Conservation (phyloP, 1,140 invertebrate species). For the Brachionus plicatilis region DNA sequence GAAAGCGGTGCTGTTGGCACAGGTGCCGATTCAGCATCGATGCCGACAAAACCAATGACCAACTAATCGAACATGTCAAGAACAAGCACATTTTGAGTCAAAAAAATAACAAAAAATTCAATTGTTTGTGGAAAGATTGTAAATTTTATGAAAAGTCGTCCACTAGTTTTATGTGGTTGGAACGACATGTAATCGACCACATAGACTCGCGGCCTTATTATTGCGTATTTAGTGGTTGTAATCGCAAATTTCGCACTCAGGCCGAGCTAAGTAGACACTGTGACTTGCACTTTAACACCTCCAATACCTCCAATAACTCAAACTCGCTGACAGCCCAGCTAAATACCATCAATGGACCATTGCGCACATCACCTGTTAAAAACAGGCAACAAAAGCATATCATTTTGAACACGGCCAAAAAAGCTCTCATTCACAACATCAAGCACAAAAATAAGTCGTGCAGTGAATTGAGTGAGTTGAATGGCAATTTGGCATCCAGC, state of each 20-base stretch:
- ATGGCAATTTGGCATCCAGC: background rate
- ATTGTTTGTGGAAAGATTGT: slow-evolving; percentile 84
- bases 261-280: slow-evolving; percentile 81
- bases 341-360: background rate
- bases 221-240: slow-evolving; percentile 88
- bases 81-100: slow-evolving; percentile 7
- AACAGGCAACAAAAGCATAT: background rate
- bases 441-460: slow-evolving; percentile 2
- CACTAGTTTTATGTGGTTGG: slow-evolving; percentile 82
- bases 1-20: background rate
- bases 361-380: background rate
- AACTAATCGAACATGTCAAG: slow-evolving; percentile 13
- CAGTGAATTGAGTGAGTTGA: background rate
- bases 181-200: slow-evolving; percentile 81
- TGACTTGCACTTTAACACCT: slow-evolving; percentile 78
- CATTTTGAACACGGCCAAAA: slow-evolving; percentile 10
- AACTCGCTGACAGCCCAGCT: background rate
- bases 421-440: background rate
- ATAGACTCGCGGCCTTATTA: slow-evolving; percentile 82
- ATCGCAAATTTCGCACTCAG: slow-evolving; percentile 81
- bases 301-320: background rate
- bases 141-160: slow-evolving; percentile 87
- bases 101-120: slow-evolving; percentile 68
- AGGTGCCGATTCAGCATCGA: background rate
- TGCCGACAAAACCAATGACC: background rate